These are phyloP conservation scores for Melanocharis versteri DNA, from an alignment of 2,113 vertebrate species.

Conservation along the genomic window DNA sequence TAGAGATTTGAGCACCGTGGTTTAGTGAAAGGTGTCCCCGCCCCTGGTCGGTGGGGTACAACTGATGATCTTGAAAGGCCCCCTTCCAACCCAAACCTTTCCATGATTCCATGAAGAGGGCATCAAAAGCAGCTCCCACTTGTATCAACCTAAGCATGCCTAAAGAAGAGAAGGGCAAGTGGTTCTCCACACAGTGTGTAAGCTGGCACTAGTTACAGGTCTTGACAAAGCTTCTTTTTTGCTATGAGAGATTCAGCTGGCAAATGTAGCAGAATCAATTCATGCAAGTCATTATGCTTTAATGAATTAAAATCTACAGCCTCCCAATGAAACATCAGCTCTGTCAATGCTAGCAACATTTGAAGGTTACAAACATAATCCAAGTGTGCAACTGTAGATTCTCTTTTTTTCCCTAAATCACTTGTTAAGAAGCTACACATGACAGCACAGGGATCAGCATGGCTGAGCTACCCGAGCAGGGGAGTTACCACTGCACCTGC, in stretches of 20 bases:
- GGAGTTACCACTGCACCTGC: accelerated
- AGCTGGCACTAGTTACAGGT: background rate
- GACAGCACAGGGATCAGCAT: background rate
- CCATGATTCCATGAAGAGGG: background rate
- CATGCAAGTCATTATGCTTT: background rate
- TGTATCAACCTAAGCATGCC: background rate
- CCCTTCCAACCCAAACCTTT: background rate
- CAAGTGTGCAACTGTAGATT: accelerated
- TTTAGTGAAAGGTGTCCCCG: background rate
- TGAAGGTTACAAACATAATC: background rate
- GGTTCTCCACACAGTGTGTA: background rate
- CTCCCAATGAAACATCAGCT: background rate
- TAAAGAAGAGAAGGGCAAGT: background rate
- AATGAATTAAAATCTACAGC: accelerated
- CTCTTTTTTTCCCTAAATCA: background rate
- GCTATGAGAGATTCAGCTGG: background rate
- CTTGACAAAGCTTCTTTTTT: background rate
- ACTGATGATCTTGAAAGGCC: background rate
- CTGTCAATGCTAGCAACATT: background rate
- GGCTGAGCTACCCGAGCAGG: background rate
- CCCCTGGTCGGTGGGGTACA: accelerated
- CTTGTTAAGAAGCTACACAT: background rate
- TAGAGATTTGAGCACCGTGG: accelerated
- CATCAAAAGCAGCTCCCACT: background rate
- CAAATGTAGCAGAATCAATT: background rate